Evolutionary conservation across 2,113 vertebrate species (phyloP).

Genomic region (Peromyscus polionotus): DNA sequence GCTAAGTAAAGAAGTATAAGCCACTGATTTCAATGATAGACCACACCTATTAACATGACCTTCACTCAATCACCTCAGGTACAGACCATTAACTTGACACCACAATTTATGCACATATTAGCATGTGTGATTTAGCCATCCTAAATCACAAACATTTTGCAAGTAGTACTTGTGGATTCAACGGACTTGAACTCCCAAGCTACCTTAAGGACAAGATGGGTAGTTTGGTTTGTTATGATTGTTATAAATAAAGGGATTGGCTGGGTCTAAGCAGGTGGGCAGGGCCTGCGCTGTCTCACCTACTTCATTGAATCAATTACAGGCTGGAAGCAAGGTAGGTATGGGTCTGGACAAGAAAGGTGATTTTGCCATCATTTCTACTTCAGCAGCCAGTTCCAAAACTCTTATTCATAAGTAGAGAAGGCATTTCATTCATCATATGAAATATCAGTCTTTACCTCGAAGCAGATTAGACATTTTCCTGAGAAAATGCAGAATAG

Average conservation of each 20-base stretch:
- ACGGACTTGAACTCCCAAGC: neutral
- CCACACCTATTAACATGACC: conserved; percentile 7
- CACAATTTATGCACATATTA: conserved; percentile 12
- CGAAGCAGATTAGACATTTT: neutral
- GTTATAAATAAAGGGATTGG: neutral
- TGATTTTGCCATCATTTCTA: neutral
- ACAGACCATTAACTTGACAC: conserved; percentile 47
- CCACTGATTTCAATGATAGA: neutral
- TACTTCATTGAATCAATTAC: neutral
- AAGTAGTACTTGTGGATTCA: neutral
- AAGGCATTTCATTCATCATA: neutral
- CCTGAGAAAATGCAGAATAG: neutral
- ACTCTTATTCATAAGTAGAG: neutral
- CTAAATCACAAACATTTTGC: neutral
- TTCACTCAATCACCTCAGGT: neutral
- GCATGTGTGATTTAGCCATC: neutral
- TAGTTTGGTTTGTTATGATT: neutral
- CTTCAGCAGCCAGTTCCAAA: neutral
- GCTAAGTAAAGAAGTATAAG: neutral
- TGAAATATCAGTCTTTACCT: neutral
- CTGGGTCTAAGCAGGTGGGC: neutral
- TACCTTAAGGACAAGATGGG: neutral
- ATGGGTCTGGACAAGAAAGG: neutral
- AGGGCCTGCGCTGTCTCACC: neutral
- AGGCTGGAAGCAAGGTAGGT: neutral